Base-by-base conservation (phyloP, 2,113 vertebrate genomes). In the Colinus virginianus region DNA sequence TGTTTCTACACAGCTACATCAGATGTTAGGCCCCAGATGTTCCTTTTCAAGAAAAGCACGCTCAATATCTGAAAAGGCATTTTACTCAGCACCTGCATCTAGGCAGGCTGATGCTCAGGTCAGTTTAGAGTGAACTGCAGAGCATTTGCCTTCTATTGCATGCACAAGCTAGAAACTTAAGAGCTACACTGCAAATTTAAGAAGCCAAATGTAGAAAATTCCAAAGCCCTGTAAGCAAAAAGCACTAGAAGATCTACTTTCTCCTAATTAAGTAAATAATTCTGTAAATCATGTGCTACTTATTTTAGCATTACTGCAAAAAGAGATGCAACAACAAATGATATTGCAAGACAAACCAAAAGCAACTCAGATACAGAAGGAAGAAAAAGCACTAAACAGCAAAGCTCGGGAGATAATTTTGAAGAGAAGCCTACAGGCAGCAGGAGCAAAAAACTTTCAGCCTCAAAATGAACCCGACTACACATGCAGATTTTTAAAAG, bases 1-100 rank as follows among this genome's bases (percentile, higher is more conserved):
- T 4, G 4, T 13, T 56, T 32, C 53, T 18, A 66, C 48, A 70
- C 0, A 0, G 34, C 66, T 3, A 9, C 2, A 1, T 77, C 26
- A 36, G 6, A 17, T 53, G 10, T 23, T 26, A 74, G 25, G 9
- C 42, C n/a, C 13, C 51, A 63, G 17, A 9, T 9, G 22, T 11
- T 75, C 49, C 8, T 51, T 45, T 62, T 34, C 56, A 46, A 34
- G 28, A 84, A 82, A 75, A 78, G 7, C 5, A 9, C 1, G 13
- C 51, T 53, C 26, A 53, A 14, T 53, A 53, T 2, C 28, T 56
- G 7, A 70, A 38, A 68, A 93, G 26, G 23, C 0, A 82, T 10
- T 45, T 69, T 66, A 43, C 4, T 78, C 14, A 76, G 53, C 7
- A 11, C 18, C 42, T 59, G 12, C 13, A 68, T 14, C n/a, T 42